phyloP scores from a whole-genome alignment of 2,797 vertebrate species.

The Oophaga sylvatica region DNA sequence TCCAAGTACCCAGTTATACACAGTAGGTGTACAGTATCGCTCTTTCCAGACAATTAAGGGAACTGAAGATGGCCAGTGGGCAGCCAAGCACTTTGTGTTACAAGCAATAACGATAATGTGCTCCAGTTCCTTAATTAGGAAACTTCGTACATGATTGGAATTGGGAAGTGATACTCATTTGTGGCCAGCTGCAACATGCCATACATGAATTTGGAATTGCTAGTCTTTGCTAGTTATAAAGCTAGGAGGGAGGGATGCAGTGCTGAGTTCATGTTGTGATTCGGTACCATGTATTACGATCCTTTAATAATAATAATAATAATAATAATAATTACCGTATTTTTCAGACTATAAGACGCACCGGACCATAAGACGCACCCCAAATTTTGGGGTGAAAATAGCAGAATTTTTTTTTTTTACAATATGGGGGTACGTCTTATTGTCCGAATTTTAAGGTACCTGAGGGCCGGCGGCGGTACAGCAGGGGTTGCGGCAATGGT shows the following conservation, averaged over 20 bases:
- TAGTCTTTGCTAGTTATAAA: not conserved
- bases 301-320: not conserved
- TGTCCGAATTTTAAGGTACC: no score
- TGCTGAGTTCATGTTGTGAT: not conserved
- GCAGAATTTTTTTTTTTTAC: no score
- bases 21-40: not conserved
- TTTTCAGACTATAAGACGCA: no score
- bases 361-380: no score
- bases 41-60: constrained; percentile 27
- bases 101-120: constrained; percentile 41
- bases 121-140: constrained; percentile 36
- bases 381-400: no score
- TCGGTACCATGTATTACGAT: not conserved
- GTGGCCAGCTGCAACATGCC: not conserved
- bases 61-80: constrained; percentile 41
- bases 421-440: no score
- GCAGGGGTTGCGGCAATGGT: no score
- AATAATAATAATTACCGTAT: no score
- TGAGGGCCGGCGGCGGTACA: no score
- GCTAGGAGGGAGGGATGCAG: not conserved
- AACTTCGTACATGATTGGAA: constrained; percentile 31
- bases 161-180: not conserved
- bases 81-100: constrained; percentile 30
- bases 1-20: constrained; percentile 29
- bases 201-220: not conserved